These are phyloP conservation scores for Agonopterix heracliana DNA, from an alignment of 2,888 invertebrate genomes.

Conservation along the genomic window DNA sequence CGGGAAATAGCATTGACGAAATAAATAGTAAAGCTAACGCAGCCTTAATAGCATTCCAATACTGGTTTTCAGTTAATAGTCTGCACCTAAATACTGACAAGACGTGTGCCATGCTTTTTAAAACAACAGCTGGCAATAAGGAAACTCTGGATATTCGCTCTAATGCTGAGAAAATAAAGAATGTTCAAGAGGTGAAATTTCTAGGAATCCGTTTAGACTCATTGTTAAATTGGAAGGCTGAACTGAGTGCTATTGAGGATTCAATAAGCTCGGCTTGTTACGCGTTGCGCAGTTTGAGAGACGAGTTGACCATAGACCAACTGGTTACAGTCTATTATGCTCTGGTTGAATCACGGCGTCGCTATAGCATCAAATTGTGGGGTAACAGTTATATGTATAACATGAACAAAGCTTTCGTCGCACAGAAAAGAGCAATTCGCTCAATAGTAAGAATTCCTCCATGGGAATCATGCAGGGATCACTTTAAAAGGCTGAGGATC, in stretches of 20 bases:
- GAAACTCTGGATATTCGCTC: not conserved
- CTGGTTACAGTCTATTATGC: constrained; percentile 3
- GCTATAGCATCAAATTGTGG: constrained; percentile 7
- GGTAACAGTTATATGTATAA: constrained; percentile 8
- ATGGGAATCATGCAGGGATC: not conserved
- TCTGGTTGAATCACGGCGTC: constrained; percentile 6
- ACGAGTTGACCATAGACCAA: not conserved
- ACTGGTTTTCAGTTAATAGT: not conserved
- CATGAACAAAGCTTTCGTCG: constrained; percentile 1
- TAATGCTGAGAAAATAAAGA: not conserved
- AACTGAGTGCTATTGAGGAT: no score
- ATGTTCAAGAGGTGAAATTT: not conserved
- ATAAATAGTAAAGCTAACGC: not conserved
- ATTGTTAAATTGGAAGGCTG: constrained; percentile 2
- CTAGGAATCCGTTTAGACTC: constrained; percentile 1
- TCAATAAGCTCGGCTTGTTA: constrained; percentile 4
- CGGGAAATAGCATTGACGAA: not conserved
- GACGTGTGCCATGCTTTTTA: not conserved
- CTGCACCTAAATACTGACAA: not conserved
- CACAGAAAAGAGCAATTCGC: constrained; percentile 5
- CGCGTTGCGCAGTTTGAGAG: constrained; percentile 2
- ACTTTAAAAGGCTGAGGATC: not conserved
- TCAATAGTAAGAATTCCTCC: not conserved
- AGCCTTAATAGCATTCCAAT: not conserved
- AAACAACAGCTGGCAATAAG: not conserved